Evolutionary conservation across 2,113 vertebrate genomes (phyloP).

Genomic region (Chlamydotis undulata): DNA sequence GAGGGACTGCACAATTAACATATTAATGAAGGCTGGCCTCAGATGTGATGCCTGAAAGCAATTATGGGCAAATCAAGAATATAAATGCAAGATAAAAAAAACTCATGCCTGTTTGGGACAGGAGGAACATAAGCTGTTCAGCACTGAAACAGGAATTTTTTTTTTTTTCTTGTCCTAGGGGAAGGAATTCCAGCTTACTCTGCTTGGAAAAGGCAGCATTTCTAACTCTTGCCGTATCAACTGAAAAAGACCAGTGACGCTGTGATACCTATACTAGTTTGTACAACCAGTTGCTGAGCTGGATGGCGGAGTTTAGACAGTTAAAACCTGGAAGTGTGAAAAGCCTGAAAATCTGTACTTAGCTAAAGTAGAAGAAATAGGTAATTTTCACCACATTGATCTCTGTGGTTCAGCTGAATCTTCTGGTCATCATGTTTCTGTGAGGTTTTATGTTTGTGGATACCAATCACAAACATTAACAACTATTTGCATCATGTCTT

Average conservation of each 20-base stretch:
- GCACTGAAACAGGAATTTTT: background rate
- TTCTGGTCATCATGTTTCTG: background rate
- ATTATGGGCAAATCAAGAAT: constrained; percentile 57
- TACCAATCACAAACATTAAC: background rate
- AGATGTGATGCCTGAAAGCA: constrained; percentile 56
- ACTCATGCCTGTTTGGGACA: background rate
- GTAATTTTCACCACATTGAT: background rate
- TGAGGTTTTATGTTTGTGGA: background rate
- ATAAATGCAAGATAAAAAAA: constrained; percentile 49
- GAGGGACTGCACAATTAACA: constrained; percentile 64
- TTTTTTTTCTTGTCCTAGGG: background rate
- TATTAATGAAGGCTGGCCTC: constrained; percentile 67
- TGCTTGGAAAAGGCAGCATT: background rate
- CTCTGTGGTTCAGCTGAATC: background rate
- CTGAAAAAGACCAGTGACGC: background rate
- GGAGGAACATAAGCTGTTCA: background rate
- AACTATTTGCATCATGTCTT: background rate
- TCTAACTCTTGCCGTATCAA: background rate
- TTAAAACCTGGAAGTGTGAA: background rate
- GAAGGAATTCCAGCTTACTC: background rate
- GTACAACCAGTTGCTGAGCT: background rate
- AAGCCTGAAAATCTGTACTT: background rate
- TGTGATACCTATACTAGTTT: background rate
- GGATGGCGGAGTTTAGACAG: fast-evolving
- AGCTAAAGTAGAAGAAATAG: background rate